Base-by-base conservation (phyloP, 2,113 vertebrate species). In the Myxocyprinus asiaticus region DNA sequence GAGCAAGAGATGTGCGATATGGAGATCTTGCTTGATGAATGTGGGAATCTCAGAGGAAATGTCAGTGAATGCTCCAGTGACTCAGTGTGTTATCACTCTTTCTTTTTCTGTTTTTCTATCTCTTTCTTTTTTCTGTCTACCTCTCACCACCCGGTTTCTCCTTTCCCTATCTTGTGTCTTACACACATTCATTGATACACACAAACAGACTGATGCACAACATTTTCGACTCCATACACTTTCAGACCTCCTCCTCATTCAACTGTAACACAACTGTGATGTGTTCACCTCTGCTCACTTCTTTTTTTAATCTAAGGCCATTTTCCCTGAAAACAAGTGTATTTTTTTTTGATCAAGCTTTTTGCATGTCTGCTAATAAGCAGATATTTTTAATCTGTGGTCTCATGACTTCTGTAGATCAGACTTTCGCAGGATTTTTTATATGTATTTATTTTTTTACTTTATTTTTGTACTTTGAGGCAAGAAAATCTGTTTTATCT, bases 11-110 rank as follows among this genome's bases (percentile, higher is more conserved):
- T 69, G 67, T 66, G 62, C 7, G 14, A 62, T 61, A 64, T 17
- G 33, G 67, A 83, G 48, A 45, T 66, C 56, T 48, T 45, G 47
- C 63, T 44, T 83, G 82, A 83, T 76, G 59, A 66, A 33, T 71
- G 74, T 71, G 43, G 68, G 43, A 78, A 66, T 59, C 67, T 65
- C 74, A 65, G 64, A 64, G 45, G 48, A 51, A 44, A 42, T 67
- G 73, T 63, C 61, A 65, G 12, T 70, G 14, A 42, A 53, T 67
- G 55, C 55, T 66, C 48, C 55, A 53, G 43, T 75, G 59, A 71
- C 50, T 67, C 67, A 15, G 59, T 17, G 6, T 77, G 12, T 78
- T 68, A 65, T 82, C 6, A 47, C 50, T 44, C 76, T 74, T 15
- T 67, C 12, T 75, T 55, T 67, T 11, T 33, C 65, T 45, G 67